Percentiles rank a stretch among this genome's conserved stretches.
These are phyloP conservation scores for Helobdella robusta DNA, from an alignment of 2,888 invertebrate genomes.

Conservation along the genomic window DNA sequence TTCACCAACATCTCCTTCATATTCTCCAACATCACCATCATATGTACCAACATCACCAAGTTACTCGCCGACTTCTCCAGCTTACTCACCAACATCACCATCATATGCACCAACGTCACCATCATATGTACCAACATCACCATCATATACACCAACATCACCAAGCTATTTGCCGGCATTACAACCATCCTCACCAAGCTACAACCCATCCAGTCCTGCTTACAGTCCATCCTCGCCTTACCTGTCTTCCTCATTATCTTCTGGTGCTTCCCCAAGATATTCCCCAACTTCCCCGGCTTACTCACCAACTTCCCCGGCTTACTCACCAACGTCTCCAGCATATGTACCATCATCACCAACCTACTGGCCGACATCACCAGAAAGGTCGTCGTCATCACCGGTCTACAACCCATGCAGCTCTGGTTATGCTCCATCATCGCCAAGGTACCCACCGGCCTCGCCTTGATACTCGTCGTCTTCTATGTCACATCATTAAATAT, in stretches of 20 bases:
- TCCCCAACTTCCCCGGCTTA: constrained; percentile 55
- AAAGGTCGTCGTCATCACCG: constrained; percentile 77
- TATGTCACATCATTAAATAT: no score
- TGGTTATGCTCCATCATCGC: constrained; percentile 40
- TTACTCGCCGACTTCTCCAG: not conserved
- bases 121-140: constrained; percentile 45
- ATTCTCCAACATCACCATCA: constrained; percentile 3
- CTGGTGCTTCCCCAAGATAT: constrained; percentile 53
- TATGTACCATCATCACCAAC: constrained; percentile 47
- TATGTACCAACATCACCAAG: not conserved
- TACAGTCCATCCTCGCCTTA: constrained; percentile 55
- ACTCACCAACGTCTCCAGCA: constrained; percentile 40
- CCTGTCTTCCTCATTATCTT: not conserved
- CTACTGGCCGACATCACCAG: constrained; percentile 73
- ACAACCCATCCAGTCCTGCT: constrained; percentile 56
- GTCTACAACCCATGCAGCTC: no score
- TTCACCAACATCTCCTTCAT: constrained; percentile 37
- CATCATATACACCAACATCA: constrained; percentile 40
- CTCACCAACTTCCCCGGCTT: constrained; percentile 54
- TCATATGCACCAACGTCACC: constrained; percentile 44
- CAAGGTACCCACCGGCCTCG: constrained; percentile 52
- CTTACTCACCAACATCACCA: not conserved
- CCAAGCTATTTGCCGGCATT: no score
- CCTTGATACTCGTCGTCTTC: no score
- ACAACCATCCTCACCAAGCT: constrained; percentile 42